Percentiles rank a stretch among this genome's conserved stretches.
phyloP scores from a whole-genome alignment of 2,888 invertebrate species.

The Aphidoletes aphidimyza region DNA sequence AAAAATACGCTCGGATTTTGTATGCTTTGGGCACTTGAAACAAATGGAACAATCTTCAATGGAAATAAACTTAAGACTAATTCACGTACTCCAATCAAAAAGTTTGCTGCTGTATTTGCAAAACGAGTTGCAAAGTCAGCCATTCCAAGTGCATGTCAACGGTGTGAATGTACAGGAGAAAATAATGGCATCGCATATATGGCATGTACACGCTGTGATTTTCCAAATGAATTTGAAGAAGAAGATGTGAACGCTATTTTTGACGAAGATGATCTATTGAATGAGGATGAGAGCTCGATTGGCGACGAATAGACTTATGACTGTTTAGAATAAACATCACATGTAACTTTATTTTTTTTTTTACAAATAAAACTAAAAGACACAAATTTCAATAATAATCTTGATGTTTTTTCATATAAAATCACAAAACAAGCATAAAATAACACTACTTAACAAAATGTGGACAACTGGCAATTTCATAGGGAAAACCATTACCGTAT shows the following conservation, averaged over 20 bases:
- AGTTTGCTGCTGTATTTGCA: conserved; percentile 74
- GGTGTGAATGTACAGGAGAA: conserved; percentile 77
- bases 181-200: conserved; percentile 74
- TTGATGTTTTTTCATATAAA: too few relatives aligned
- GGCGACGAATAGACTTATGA: background rate
- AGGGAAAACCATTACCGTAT: too few relatives aligned
- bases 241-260: background rate
- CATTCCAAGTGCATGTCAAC: conserved; percentile 71
- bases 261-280: background rate
- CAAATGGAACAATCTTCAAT: conserved; percentile 81
- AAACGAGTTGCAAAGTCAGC: conserved; percentile 75
- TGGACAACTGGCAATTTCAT: too few relatives aligned
- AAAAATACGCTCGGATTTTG: conserved; percentile 82
- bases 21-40: conserved; percentile 83
- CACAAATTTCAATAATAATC: too few relatives aligned
- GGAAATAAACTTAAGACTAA: conserved; percentile 71
- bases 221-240: conserved; percentile 54
- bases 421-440: too few relatives aligned
- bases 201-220: conserved; percentile 72
- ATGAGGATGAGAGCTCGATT: background rate
- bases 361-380: too few relatives aligned
- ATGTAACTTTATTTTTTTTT: too few relatives aligned
- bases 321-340: background rate
- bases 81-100: conserved; percentile 70
- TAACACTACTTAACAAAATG: too few relatives aligned